Base-by-base conservation (phyloP, 2,113 vertebrate species). In the Rhynchomys soricoides region DNA sequence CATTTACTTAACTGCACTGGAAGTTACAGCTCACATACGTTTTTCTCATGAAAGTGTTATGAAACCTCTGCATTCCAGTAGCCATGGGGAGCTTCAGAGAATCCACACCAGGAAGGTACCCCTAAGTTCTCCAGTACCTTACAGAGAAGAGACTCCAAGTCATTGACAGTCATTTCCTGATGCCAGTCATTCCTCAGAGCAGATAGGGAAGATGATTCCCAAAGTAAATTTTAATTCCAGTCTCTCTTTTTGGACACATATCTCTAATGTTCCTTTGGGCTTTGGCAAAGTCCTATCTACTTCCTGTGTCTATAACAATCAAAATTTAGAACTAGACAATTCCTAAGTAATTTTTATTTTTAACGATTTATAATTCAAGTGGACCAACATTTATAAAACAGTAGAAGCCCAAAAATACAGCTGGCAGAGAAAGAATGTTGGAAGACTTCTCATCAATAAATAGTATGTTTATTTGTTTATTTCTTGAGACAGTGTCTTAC, bases 321-420 rank as follows among this genome's bases (percentile, higher is more conserved):
- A 78, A 90, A 66, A 79, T 7, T 12, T 66, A 37, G 50, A 96
- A 62, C 10, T 48, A 45, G 45, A 74, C 15, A 48, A 57, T 50
- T 43, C 52, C 62, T 79, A 89, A 93, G 17, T 95, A 43, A 37
- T 66, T 85, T 94, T 90, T 34, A 68, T 79, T 90, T 95, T 77
- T 89, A 92, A 96, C 78, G 24, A 21, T 40, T 29, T 52, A n/a
- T 55, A 21, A 86, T 89, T 82, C 22, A 3, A 13, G 29, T 79
- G 74, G 50, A 31, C 70, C 10, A 57, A 24, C 73, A 68, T 90
- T 89, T 48, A 77, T 45, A 64, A 43, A 62, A 96, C 29, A 68
- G 22, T 34, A 7, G 40, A 90, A 68, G 8, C 9, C 55, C 93
- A 0, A 68, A 71, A 77, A 37, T 40, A 26, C 57, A 95, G 13